Evolutionary conservation across 30 jellyfish, hydroid and myxozoan species (phyloP), one percentile per base, ranked within the genome.

Genomic region (Cassiopea andromeda): DNA sequence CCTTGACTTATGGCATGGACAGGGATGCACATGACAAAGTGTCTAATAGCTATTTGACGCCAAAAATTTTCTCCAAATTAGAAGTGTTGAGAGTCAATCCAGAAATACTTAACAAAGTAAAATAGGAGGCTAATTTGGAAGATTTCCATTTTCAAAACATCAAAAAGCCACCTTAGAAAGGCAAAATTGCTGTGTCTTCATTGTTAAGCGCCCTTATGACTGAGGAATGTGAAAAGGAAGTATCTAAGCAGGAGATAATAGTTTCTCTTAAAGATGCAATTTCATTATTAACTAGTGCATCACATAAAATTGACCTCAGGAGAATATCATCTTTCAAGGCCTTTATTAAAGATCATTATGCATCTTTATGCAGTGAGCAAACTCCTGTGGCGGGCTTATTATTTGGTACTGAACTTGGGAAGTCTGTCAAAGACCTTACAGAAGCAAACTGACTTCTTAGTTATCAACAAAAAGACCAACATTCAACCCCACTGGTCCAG

Each of bases 391-490:
- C 7, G 17, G 77, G 77, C 77, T 68, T 68, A 68, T 68, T 68
- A 68, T 68, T 68, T 68, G 77, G 77, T 14, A 68, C 17, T 68
- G 77, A 68, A 43, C 77, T 68, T 68, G 77, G 77, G 77, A 18
- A 68, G 15, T 17, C 77, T 68, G 77, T 68, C 77, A 68, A 68
- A 68, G 77, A 68, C 77, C 47, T 68, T 8, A 68, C 4, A 68
- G 17, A 68, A 68, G 77, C 15, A 4, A 68, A 43, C 77, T 68
- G 64, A 54, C 64, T 54, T 54, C 12, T 10, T n/a, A 68, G 77
- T 68, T 68, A 4, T 68, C 77, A 17, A 68, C 77, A 68, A 68
- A 68, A 68, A 7, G 77, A 68, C 77, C 77, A 68, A 4, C 10
- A 54, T 54, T 54, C 7, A 3, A 54, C 12, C 64, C 64, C 64